phyloP scores from a whole-genome alignment of 2,113 vertebrate genomes.

The Callaeas wilsoni region DNA sequence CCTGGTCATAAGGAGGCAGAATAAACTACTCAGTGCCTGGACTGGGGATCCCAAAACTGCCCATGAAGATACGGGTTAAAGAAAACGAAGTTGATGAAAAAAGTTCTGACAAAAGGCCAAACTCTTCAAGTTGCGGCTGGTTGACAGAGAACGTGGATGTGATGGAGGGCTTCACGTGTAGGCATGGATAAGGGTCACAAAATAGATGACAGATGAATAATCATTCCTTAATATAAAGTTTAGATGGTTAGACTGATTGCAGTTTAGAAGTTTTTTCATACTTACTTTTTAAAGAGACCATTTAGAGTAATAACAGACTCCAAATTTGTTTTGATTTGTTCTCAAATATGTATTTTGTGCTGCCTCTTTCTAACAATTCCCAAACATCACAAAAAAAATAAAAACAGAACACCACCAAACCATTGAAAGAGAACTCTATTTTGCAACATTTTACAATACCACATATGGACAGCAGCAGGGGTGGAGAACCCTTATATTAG shows the following conservation, averaged over 20 bases:
- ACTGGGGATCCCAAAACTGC: background rate
- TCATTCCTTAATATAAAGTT: background rate
- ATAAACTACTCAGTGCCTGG: background rate
- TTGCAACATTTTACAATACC: background rate
- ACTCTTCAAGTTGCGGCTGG: background rate
- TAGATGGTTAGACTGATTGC: background rate
- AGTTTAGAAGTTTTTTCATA: background rate
- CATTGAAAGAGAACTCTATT: background rate
- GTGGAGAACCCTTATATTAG: background rate
- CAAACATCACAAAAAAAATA: background rate
- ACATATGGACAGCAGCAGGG: background rate
- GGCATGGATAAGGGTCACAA: background rate
- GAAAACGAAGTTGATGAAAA: background rate
- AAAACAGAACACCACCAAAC: background rate
- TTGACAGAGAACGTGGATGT: background rate
- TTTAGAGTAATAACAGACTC: background rate
- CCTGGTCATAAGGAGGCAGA: background rate
- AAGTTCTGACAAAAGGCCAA: background rate
- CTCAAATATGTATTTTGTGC: background rate
- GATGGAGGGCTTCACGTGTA: accelerated
- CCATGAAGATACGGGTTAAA: background rate
- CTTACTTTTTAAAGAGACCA: background rate
- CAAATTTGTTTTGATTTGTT: background rate
- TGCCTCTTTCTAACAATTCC: background rate
- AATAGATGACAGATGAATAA: background rate